Percentiles rank a stretch among this genome's conserved stretches.
phyloP scores from a whole-genome alignment of 2,113 vertebrate genomes.

The Calonectris borealis region DNA sequence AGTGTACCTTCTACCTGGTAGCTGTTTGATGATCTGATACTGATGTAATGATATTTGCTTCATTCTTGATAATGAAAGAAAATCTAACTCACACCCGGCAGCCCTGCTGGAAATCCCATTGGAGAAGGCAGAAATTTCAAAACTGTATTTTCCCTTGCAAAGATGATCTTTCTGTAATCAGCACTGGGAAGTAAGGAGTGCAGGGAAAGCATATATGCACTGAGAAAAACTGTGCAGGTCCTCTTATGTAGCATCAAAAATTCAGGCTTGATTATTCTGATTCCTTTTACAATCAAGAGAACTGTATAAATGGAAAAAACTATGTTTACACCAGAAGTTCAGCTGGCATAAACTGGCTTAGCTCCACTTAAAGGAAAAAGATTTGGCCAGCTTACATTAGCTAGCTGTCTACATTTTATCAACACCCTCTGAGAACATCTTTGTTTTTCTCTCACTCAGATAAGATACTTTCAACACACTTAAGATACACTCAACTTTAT shows the following conservation, averaged over 20 bases:
- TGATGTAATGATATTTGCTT: not conserved
- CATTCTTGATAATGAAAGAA: not conserved
- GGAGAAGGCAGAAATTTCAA: not conserved
- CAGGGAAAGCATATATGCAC: not conserved
- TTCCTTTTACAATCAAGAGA: accelerated
- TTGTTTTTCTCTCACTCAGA: not conserved
- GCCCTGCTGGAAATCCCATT: not conserved
- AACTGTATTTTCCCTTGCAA: not conserved
- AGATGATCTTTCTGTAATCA: not conserved
- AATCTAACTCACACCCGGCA: not conserved
- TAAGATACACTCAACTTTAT: not conserved
- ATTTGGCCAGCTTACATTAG: not conserved
- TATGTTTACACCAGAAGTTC: not conserved
- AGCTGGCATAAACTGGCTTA: not conserved
- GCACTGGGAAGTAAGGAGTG: not conserved
- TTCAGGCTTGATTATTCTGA: not conserved
- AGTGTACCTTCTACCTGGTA: not conserved
- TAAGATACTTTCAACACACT: not conserved
- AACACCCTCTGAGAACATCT: not conserved
- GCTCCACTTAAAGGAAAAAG: not conserved
- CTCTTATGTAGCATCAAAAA: not conserved
- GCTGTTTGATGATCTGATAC: not conserved
- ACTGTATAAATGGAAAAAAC: not conserved
- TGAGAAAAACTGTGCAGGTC: not conserved
- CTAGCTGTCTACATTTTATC: not conserved